These are phyloP conservation scores for Brachyhypopomus gauderio DNA, from an alignment of 2,113 vertebrate species.

Conservation along the genomic window DNA sequence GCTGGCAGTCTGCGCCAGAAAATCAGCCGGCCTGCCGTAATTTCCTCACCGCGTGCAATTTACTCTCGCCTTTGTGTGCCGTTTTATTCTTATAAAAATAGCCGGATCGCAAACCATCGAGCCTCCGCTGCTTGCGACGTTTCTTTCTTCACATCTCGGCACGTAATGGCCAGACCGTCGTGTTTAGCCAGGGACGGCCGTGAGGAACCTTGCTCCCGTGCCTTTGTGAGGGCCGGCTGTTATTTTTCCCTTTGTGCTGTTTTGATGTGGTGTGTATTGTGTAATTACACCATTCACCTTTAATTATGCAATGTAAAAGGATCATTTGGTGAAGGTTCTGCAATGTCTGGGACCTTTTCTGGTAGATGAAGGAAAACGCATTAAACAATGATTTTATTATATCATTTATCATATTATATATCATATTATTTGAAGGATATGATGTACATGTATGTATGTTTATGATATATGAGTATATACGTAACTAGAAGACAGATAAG, in stretches of 20 bases:
- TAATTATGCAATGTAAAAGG: no score
- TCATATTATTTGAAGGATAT: no score
- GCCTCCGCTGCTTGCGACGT: neutral
- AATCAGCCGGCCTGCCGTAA: slow-evolving; percentile 1
- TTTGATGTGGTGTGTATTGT: neutral
- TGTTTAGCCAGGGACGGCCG: neutral
- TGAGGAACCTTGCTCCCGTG: neutral
- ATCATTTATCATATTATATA: no score
- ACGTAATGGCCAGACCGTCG: neutral
- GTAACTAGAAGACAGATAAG: neutral
- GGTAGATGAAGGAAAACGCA: no score
- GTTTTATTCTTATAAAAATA: neutral
- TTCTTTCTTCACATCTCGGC: neutral
- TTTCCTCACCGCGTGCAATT: neutral
- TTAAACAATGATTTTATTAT: no score
- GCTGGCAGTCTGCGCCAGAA: neutral
- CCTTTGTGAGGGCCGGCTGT: neutral
- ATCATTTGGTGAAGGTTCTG: no score
- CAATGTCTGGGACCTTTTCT: no score
- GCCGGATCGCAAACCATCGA: no score
- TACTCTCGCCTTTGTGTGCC: neutral
- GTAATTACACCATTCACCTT: no score
- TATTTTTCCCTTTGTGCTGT: neutral
- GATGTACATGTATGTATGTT: no score
- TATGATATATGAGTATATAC: no score